Base-by-base conservation (phyloP, 1,140 invertebrate genomes). In the Physella acuta region DNA sequence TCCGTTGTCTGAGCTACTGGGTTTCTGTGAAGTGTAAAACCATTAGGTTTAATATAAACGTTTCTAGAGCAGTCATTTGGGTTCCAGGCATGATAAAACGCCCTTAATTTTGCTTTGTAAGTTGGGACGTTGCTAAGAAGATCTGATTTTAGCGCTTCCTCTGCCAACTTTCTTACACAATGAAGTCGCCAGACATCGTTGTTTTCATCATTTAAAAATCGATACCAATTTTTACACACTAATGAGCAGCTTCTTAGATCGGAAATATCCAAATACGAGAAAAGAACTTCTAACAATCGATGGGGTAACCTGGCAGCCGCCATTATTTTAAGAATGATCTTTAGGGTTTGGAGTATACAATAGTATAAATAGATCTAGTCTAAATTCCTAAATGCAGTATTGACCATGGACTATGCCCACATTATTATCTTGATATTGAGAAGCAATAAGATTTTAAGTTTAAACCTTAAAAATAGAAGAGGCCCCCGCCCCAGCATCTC, bases 1-100 rank as follows among this genome's bases (percentile, higher is more conserved):
- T 99, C 97, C 65, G 97, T 99, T 87, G 94, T 98, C 87, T 99
- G 97, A 34, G 97, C 97, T 33, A 99, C 93, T 37, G 97, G 97
- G 87, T 99, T 98, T 86, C 94, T 90, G 87, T 99, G 96, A 74
- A 99, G 87, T 8, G 96, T 99, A 82, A 99, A 99, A 62, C 94
- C 95, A 88, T 97, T 98, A 28, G 93, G 90, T 88, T 97, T 98
- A 62, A 98, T 92, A 82, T 95, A 98, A 82, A 98, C 92, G 87
- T 99, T 97, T 79, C 93, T 89, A 28, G 95, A 98, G 82, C 94
- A 97, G 82, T 99, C 97, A 83, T 94, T 92, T 1, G 95, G 93
- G 86, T 95, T 98, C 97, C 96, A 99, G 1, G 96, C 92, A 87
- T 98, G 94, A 84, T 92, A 93, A 85, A 92, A 96, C 16, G 96